These are phyloP conservation scores for Popillia japonica DNA, from an alignment of 1,140 invertebrate species.

Conservation along the genomic window DNA sequence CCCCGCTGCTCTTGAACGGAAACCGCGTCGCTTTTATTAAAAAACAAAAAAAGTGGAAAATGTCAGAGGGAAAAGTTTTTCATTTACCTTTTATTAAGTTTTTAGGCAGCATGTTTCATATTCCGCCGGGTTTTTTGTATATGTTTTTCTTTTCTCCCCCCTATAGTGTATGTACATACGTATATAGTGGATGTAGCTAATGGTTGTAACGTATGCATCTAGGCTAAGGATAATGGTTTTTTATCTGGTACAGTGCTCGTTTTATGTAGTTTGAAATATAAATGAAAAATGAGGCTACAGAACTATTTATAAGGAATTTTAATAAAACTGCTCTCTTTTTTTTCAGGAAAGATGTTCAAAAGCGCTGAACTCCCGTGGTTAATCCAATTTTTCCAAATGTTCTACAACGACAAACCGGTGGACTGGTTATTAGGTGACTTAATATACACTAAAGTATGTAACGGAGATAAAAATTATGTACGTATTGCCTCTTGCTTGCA, in stretches of 20 bases:
- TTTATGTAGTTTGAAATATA: too few species aligned
- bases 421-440: slow-evolving; percentile 96
- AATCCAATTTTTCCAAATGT: slow-evolving; percentile 91
- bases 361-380: slow-evolving; percentile 87
- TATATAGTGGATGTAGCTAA: background rate
- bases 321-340: background rate
- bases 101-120: slow-evolving; percentile 15
- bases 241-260: background rate
- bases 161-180: too few species aligned
- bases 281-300: too few species aligned
- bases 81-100: slow-evolving; percentile 39
- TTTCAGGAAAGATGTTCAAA: slow-evolving; percentile 91
- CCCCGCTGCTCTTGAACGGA: background rate
- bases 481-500: slow-evolving; percentile 58
- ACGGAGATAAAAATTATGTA: slow-evolving; percentile 82
- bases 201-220: background rate
- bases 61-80: slow-evolving; percentile 38
- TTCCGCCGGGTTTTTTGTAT: background rate
- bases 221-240: background rate
- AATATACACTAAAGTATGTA: slow-evolving; percentile 90
- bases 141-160: background rate
- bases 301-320: background rate
- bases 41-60: slow-evolving; percentile 33
- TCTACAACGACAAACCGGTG: slow-evolving; percentile 95
- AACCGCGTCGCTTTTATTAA: background rate